Conservation (phyloP, 2,888 invertebrate genomes). For the Cheilosia urbana region DNA sequence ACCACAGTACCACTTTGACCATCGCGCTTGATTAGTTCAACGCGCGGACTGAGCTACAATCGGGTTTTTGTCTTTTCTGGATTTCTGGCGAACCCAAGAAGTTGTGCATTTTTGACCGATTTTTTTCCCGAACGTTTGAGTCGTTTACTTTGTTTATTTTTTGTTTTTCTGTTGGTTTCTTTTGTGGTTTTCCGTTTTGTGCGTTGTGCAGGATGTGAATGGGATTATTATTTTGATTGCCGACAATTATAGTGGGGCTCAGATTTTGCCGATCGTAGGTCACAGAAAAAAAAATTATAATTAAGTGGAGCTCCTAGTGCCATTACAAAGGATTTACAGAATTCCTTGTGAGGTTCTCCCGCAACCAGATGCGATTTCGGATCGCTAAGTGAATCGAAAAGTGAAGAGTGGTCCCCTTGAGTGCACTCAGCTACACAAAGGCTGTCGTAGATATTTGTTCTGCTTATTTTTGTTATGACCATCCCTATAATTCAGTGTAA, state of each 20-base stretch:
- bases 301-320: conserved; percentile 22
- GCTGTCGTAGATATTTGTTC: neutral
- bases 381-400: conserved; percentile 28
- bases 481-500: conserved; percentile 9
- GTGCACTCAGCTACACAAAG: conserved; percentile 28
- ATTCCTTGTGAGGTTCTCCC: conserved; percentile 8
- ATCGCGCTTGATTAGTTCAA: conserved; percentile 79
- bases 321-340: conserved; percentile 38
- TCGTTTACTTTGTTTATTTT: conserved; percentile 28
- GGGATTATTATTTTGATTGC: conserved; percentile 72
- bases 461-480: neutral
- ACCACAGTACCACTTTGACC: conserved; percentile 81
- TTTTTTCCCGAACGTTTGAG: conserved; percentile 4
- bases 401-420: conserved; percentile 7
- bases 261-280: conserved; percentile 24
- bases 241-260: conserved; percentile 61
- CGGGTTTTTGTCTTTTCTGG: conserved; percentile 17
- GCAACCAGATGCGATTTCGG: neutral
- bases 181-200: conserved; percentile 53
- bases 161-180: conserved; percentile 8
- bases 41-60: conserved; percentile 75
- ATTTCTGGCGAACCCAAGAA: neutral
- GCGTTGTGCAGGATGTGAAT: conserved; percentile 62
- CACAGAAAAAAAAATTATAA: neutral
- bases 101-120: conserved; percentile 36